Conservation (phyloP, 2,888 invertebrate genomes). For the Myopa tessellatipennis region DNA sequence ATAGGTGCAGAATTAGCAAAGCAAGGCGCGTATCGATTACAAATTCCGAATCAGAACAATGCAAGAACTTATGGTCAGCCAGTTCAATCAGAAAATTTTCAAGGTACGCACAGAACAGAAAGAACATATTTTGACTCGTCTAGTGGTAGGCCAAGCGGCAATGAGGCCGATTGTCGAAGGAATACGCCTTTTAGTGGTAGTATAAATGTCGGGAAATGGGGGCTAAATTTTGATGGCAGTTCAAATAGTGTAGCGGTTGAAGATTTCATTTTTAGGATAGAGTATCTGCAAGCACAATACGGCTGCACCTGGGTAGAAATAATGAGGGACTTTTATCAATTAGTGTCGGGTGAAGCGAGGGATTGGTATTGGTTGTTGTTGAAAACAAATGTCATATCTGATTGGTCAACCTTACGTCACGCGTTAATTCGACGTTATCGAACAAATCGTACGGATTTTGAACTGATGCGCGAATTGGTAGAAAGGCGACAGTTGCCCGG, state of each 20-base stretch:
- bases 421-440: constrained; percentile 5
- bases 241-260: neutral
- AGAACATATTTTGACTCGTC: too few species aligned
- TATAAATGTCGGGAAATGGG: neutral
- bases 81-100: too few species aligned
- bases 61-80: too few species aligned
- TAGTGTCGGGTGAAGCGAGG: neutral
- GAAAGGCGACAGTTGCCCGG: constrained; percentile 23
- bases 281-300: neutral
- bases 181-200: too few species aligned
- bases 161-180: too few species aligned
- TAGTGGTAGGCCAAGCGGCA: too few species aligned
- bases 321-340: constrained; percentile 10
- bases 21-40: too few species aligned
- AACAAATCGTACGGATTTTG: neutral
- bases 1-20: too few species aligned
- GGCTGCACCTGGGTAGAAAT: neutral
- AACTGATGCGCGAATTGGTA: constrained; percentile 22
- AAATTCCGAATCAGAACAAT: too few species aligned
- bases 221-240: neutral
- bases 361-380: constrained; percentile 36
- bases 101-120: too few species aligned
- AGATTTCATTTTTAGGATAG: neutral
- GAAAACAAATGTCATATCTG: neutral
- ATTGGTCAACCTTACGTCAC: neutral